Evolutionary conservation across 2,797 vertebrate genomes (phyloP), one percentile per base, ranked within the genome.

Genomic region (Australoheros facetus): DNA sequence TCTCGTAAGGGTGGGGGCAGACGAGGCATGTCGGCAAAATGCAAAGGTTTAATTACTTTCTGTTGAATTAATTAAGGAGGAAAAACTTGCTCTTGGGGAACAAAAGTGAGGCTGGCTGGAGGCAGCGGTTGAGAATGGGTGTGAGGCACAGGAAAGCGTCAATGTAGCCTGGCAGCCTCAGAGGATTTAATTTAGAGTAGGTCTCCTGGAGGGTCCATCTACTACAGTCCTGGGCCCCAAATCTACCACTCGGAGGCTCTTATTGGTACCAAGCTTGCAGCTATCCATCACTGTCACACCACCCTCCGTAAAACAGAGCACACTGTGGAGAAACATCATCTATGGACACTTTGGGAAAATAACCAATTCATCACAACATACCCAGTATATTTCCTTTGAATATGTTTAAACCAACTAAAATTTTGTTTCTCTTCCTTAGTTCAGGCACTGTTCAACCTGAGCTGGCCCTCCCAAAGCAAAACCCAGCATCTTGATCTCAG

Each of bases 11-110:
- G 88, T 72, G 82, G 83, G 86, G 91, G 91, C 83, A 80, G 86
- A 85, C 81, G 64, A 86, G 87, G 92, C 94, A 86, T 91, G 92
- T 92, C 89, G 91, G 92, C 84, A 73, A 93, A 94, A 94, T 85
- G 92, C 92, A 92, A 93, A 93, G 94, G 89, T 95, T 96, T 96
- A 95, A 96, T 96, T 95, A 96, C 92, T 95, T 96, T 96, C 91
- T 93, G 93, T 94, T 94, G 95, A 96, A 96, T 95, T 96, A 95
- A 96, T 96, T 94, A 94, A 95, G 90, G 88, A 92, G 89, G 86
- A 91, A 92, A 95, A 96, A 94, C 85, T 91, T 92, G 85, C 93
- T 91, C 88, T 90, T 71, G 86, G 84, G 87, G 92, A 94, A 95
- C 93, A 95, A 95, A 96, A 95, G 93, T 93, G 86, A 87, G 87